Evolutionary conservation across 2,888 invertebrate species (phyloP).

Genomic region (Schrankia costaestrigalis): DNA sequence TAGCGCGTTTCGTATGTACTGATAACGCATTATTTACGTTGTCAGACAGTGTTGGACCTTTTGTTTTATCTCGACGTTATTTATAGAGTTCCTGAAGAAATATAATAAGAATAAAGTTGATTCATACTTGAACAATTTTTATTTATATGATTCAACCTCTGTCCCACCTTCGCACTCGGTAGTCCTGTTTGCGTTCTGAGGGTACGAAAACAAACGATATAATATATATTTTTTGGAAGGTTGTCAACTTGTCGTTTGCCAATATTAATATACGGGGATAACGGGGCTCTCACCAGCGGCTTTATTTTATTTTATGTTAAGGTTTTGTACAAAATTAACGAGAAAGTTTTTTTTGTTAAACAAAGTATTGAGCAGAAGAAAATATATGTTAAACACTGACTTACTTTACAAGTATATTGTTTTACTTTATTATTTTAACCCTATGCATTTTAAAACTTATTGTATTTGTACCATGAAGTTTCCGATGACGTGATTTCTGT

Average conservation of each 20-base stretch:
- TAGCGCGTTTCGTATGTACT: slow-evolving; percentile 34
- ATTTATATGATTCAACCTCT: slow-evolving; percentile 36
- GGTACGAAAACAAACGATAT: slow-evolving; percentile 39
- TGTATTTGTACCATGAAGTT: no score
- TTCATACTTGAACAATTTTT: slow-evolving; percentile 37
- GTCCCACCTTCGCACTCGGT: slow-evolving; percentile 26
- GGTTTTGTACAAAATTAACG: slow-evolving; percentile 31
- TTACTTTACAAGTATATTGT: no score
- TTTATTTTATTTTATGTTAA: slow-evolving; percentile 33
- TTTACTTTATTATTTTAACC: no score
- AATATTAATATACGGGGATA: slow-evolving; percentile 46
- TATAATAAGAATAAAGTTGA: slow-evolving; percentile 37
- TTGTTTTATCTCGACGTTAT: slow-evolving; percentile 44
- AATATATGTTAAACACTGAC: no score
- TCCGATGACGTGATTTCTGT: no score
- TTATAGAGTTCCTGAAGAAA: slow-evolving; percentile 41
- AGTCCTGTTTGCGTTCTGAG: slow-evolving; percentile 37
- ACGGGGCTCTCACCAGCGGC: slow-evolving; percentile 30
- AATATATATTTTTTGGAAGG: slow-evolving; percentile 49
- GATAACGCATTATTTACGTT: slow-evolving; percentile 62
- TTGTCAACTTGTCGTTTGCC: slow-evolving; percentile 52
- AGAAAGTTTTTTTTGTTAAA: slow-evolving; percentile 10
- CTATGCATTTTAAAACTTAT: no score
- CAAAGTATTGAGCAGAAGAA: slow-evolving; percentile 1
- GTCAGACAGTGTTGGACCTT: slow-evolving; percentile 42